phyloP scores from a whole-genome alignment of 1,140 invertebrate genomes.

The Drosophila lacteicornis region DNA sequence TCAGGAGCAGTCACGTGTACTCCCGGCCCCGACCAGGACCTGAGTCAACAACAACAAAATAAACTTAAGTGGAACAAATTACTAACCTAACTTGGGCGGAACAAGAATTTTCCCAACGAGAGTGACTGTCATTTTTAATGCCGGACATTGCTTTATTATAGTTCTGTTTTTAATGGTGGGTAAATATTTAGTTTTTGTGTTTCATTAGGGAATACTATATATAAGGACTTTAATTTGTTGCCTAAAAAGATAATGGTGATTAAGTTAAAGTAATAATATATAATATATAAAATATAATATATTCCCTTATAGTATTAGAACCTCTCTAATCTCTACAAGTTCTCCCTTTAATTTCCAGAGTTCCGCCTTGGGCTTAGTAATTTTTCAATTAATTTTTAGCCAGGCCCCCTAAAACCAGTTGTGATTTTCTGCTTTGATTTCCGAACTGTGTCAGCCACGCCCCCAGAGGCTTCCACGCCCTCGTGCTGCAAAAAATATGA shows the following conservation, averaged over 20 bases:
- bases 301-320: neutral
- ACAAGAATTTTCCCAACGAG: neutral
- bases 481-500: constrained; percentile 34
- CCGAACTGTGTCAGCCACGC: constrained; percentile 61
- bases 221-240: neutral
- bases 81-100: neutral
- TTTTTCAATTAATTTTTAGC: constrained; percentile 54
- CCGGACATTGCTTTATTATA: neutral
- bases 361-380: constrained; percentile 20
- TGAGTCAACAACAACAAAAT: constrained; percentile 31
- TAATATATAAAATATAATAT: neutral
- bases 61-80: constrained; percentile 14
- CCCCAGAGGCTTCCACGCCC: constrained; percentile 30
- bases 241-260: too few species aligned
- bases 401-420: constrained; percentile 25
- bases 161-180: neutral
- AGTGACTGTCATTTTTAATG: neutral
- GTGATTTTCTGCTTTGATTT: constrained; percentile 55
- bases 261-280: too few species aligned
- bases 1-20: constrained; percentile 51
- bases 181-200: neutral
- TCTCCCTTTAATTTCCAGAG: neutral
- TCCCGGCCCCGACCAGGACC: constrained; percentile 14
- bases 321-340: neutral
- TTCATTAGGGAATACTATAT: too few species aligned